Percentiles rank a stretch among this genome's conserved stretches.
Conservation (phyloP, 2,113 vertebrate species). For the Butorides virescens region DNA sequence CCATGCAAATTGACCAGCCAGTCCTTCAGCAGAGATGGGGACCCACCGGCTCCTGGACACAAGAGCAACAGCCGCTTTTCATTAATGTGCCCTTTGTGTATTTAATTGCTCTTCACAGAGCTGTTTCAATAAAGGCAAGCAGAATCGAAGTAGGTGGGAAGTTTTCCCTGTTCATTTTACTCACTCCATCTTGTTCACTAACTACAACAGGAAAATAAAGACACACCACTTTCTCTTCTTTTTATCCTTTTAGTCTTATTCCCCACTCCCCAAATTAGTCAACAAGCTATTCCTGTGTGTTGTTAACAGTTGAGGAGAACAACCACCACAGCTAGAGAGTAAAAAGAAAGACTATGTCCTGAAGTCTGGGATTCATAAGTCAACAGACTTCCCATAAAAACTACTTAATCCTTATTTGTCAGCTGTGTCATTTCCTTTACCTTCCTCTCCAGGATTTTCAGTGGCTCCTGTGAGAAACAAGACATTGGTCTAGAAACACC, state of each 20-base stretch:
- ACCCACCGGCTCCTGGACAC: not conserved
- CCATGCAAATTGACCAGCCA: not conserved
- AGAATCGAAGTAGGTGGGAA: not conserved
- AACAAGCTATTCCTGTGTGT: rapidly evolving
- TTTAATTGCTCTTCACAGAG: not conserved
- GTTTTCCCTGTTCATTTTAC: not conserved
- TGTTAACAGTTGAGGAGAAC: not conserved
- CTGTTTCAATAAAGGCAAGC: not conserved
- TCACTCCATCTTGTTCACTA: not conserved
- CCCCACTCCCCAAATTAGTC: not conserved
- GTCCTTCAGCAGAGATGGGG: not conserved
- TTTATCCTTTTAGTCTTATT: not conserved
- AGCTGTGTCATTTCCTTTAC: not conserved
- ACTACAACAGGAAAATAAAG: not conserved
- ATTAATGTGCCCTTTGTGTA: not conserved
- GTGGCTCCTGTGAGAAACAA: not conserved
- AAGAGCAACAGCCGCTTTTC: not conserved
- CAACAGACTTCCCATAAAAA: not conserved
- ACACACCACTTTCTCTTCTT: not conserved
- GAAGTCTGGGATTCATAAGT: not conserved
- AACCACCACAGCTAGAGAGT: not conserved
- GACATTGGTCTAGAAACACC: not conserved
- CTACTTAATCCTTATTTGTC: not conserved
- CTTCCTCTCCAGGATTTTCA: not conserved
- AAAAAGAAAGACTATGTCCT: not conserved